Conservation (phyloP, 2,797 vertebrate species). For the Gambusia yucatana region DNA sequence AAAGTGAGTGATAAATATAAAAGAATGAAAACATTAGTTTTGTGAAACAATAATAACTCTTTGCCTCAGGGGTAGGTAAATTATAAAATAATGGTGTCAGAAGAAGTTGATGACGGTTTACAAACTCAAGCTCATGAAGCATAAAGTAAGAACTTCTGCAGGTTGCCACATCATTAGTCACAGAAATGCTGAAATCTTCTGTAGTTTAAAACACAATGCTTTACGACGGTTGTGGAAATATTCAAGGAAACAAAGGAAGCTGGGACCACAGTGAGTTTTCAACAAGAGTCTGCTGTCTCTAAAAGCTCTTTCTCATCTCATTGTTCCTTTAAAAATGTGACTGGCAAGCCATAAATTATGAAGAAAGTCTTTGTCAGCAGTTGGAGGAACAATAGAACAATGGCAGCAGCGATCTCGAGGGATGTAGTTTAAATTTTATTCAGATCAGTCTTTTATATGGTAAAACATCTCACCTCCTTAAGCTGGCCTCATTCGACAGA, state of each 20-base stretch:
- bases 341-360: conserved; percentile 8
- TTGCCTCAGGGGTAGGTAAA: not conserved
- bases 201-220: not conserved
- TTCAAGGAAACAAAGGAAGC: not conserved
- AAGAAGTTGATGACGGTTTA: not conserved
- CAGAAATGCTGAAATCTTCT: not conserved
- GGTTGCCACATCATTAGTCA: conserved; percentile 6
- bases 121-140: conserved; percentile 3
- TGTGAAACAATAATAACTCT: not conserved
- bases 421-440: conserved; percentile 1
- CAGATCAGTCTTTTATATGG: conserved; percentile 1
- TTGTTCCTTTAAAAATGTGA: conserved; percentile 2
- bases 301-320: conserved; percentile 3
- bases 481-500: not conserved
- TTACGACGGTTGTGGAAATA: not conserved
- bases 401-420: not conserved
- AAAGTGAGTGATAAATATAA: not conserved
- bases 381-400: conserved; percentile 4
- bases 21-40: conserved; percentile 1
- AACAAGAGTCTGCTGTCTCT: not conserved
- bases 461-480: conserved; percentile 1
- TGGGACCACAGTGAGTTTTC: conserved; percentile 1
- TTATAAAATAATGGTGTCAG: conserved; percentile 3
- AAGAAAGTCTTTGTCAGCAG: conserved; percentile 2
- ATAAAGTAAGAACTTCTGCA: not conserved